Percentiles rank a stretch among this genome's conserved stretches.
Evolutionary conservation across 1,140 invertebrate species (phyloP).

Genomic region (Sitodiplosis mosellana): DNA sequence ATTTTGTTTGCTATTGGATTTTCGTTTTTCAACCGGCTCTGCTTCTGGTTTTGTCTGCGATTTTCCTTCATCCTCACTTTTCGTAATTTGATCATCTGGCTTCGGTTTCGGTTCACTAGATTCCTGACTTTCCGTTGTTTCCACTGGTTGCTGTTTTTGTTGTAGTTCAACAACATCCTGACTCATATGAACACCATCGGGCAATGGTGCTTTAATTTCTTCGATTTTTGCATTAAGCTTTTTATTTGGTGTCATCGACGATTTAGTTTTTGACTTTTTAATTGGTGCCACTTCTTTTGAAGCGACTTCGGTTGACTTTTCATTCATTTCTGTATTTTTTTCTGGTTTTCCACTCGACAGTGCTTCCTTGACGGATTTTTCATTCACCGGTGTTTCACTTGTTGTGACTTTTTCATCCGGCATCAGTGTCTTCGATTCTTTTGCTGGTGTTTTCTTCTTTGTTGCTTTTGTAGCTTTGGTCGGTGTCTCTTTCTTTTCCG

Average conservation of each 20-base stretch:
- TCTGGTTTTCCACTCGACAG: too few relatives aligned
- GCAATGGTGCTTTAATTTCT: too few relatives aligned
- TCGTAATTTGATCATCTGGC: not conserved
- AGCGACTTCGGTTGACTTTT: not conserved
- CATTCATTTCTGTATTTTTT: not conserved
- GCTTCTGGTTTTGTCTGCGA: too few relatives aligned
- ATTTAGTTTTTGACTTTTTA: not conserved
- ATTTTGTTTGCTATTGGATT: not conserved
- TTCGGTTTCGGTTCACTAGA: not conserved
- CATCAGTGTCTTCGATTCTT: not conserved
- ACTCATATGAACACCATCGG: too few relatives aligned
- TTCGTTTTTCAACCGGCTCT: not conserved
- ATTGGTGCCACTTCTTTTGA: not conserved
- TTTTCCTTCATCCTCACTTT: too few relatives aligned
- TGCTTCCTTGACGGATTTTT: too few relatives aligned
- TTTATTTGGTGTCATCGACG: too few relatives aligned
- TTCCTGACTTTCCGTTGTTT: not conserved
- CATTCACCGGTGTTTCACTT: too few relatives aligned
- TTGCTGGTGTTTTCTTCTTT: conserved; percentile 7
- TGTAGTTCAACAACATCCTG: too few relatives aligned
- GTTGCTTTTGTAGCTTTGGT: conserved; percentile 12
- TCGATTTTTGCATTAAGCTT: too few relatives aligned
- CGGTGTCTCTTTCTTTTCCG: too few relatives aligned
- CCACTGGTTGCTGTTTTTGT: too few relatives aligned
- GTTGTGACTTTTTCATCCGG: conserved; percentile 5